phyloP scores from a whole-genome alignment of 1,140 invertebrate genomes.

The Cydia pomonella region DNA sequence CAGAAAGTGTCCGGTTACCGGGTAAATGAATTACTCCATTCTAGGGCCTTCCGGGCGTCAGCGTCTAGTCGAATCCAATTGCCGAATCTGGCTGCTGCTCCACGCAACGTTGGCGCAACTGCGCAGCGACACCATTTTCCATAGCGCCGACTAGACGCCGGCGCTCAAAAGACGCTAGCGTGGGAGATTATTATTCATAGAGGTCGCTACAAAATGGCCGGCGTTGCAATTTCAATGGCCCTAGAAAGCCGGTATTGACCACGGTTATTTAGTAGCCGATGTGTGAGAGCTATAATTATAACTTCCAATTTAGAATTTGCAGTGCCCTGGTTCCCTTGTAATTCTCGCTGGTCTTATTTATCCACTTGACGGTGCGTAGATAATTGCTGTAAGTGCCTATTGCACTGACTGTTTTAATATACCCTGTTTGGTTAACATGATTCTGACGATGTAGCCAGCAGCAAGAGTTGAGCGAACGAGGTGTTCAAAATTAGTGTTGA shows the following conservation, averaged over 20 bases:
- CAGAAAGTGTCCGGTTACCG: too few species aligned
- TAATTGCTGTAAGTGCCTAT: not conserved
- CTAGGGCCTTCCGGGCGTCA: too few species aligned
- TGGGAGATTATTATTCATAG: slow-evolving; percentile 15
- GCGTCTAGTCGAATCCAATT: too few species aligned
- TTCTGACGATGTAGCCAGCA: too few species aligned
- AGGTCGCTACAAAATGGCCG: not conserved
- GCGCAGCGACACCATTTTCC: not conserved
- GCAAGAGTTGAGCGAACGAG: too few species aligned
- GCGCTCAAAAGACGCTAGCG: too few species aligned
- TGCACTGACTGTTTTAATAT: not conserved
- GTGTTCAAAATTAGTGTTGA: too few species aligned
- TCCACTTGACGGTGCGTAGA: not conserved
- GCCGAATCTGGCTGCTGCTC: too few species aligned
- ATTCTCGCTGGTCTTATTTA: not conserved
- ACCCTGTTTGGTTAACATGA: not conserved
- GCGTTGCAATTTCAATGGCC: slow-evolving; percentile 13
- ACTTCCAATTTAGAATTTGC: slow-evolving; percentile 14
- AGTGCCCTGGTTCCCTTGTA: slow-evolving; percentile 9
- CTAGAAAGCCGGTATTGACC: slow-evolving; percentile 17
- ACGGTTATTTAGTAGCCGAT: slow-evolving; percentile 2
- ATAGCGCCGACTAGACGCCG: not conserved
- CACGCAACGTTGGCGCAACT: too few species aligned
- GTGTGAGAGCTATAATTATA: slow-evolving; percentile 27
- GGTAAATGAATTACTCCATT: too few species aligned